Evolutionary conservation across 1,140 invertebrate genomes (phyloP).

Genomic region (Drosophila seguyi): DNA sequence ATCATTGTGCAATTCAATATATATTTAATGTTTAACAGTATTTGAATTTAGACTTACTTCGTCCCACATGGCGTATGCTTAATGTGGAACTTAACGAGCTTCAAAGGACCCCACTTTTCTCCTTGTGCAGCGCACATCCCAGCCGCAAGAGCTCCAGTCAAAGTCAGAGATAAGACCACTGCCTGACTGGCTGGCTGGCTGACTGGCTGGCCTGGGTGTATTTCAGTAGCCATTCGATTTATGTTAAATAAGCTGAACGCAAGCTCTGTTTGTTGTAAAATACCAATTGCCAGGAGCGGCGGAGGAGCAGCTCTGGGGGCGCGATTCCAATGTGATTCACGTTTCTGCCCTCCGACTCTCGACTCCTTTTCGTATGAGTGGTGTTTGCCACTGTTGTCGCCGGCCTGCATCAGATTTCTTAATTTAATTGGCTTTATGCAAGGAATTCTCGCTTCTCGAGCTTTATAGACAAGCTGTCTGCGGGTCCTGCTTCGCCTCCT

Average conservation of each 20-base stretch:
- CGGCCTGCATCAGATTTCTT: constrained; percentile 79
- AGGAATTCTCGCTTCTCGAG: constrained; percentile 61
- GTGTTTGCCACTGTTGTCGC: constrained; percentile 42
- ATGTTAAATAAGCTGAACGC: constrained; percentile 81
- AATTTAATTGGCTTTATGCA: constrained; percentile 84
- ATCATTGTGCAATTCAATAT: background rate
- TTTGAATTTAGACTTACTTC: too few species aligned
- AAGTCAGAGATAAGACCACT: constrained; percentile 41
- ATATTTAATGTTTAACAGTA: too few species aligned
- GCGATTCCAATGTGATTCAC: constrained; percentile 63
- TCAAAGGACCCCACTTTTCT: constrained; percentile 1
- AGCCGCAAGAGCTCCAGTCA: constrained; percentile 33
- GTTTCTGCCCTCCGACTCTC: constrained; percentile 44
- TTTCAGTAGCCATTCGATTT: constrained; percentile 83
- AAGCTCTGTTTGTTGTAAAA: constrained; percentile 79
- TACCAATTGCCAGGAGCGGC: constrained; percentile 67
- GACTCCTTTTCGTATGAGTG: constrained; percentile 12
- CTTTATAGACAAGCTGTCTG: constrained; percentile 81
- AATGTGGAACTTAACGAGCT: background rate
- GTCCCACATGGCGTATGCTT: constrained; percentile 14
- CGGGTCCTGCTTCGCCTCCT: constrained; percentile 9
- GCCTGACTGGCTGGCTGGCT: constrained; percentile 18
- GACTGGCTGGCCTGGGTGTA: constrained; percentile 54
- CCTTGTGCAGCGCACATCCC: constrained; percentile 22
- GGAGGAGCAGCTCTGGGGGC: constrained; percentile 21